phyloP scores from a whole-genome alignment of 1,140 invertebrate genomes.

The Anastrepha obliqua region DNA sequence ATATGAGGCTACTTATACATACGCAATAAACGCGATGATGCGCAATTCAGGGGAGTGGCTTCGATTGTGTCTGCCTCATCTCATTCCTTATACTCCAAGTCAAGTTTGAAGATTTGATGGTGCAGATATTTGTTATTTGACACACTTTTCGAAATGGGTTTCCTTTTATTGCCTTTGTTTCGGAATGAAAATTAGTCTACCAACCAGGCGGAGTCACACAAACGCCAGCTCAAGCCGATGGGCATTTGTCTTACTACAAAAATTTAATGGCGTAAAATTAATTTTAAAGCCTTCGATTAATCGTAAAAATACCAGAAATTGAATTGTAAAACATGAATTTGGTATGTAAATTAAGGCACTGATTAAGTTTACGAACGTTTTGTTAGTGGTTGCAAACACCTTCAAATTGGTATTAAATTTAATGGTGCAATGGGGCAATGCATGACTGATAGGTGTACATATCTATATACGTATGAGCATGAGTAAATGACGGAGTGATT shows the following conservation, averaged over 20 bases:
- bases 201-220: background rate
- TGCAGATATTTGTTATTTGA: background rate
- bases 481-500: background rate
- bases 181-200: background rate
- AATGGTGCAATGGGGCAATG: background rate
- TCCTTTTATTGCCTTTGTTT: slow-evolving; percentile 7
- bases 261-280: slow-evolving; percentile 7
- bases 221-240: too few relatives aligned
- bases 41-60: background rate
- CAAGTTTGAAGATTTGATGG: background rate
- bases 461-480: background rate
- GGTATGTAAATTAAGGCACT: slow-evolving; percentile 12
- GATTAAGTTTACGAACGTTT: slow-evolving; percentile 6
- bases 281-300: slow-evolving; percentile 9
- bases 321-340: background rate
- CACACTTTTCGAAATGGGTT: slow-evolving; percentile 20
- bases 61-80: background rate
- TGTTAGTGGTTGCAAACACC: background rate
- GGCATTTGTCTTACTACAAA: background rate
- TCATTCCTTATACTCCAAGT: background rate
- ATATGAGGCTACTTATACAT: background rate
- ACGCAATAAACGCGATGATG: background rate
- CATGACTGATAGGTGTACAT: background rate
- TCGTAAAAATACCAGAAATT: slow-evolving; percentile 7
- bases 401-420: slow-evolving; percentile 18